Conservation (phyloP, 2,113 vertebrate species). For the Gnathonemus echidnorhynchus region DNA sequence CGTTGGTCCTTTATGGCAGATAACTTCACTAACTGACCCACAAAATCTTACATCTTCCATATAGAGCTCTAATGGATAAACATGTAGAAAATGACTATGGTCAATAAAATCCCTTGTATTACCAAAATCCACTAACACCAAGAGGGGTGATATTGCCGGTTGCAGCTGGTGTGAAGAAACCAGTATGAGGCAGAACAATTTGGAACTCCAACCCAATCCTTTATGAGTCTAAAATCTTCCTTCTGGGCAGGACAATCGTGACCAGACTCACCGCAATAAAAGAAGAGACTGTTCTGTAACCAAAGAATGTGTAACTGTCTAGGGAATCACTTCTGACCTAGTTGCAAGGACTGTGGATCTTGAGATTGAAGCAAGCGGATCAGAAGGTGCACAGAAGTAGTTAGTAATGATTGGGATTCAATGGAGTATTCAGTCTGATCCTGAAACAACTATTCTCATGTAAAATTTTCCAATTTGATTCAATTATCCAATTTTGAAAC, state of each 20-base stretch:
- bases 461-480: not conserved
- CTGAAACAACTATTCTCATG: not conserved
- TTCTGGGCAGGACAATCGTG: not conserved
- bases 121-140: not conserved
- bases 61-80: not conserved
- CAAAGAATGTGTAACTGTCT: not conserved
- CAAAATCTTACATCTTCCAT: not conserved
- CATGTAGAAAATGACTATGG: not conserved
- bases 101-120: not conserved
- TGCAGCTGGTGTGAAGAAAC: not conserved
- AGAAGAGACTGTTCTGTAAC: not conserved
- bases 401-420: not conserved
- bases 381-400: not conserved
- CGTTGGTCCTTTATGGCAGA: not conserved
- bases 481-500: not conserved
- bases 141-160: not conserved
- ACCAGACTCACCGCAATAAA: not conserved
- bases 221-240: not conserved
- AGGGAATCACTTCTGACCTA: not conserved
- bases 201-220: not conserved
- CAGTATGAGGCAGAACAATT: not conserved
- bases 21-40: not conserved
- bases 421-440: not conserved
- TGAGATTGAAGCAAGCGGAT: not conserved
- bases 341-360: not conserved